These are phyloP conservation scores for Cantharis flavilabris DNA, from an alignment of 2,888 invertebrate genomes.

Conservation along the genomic window DNA sequence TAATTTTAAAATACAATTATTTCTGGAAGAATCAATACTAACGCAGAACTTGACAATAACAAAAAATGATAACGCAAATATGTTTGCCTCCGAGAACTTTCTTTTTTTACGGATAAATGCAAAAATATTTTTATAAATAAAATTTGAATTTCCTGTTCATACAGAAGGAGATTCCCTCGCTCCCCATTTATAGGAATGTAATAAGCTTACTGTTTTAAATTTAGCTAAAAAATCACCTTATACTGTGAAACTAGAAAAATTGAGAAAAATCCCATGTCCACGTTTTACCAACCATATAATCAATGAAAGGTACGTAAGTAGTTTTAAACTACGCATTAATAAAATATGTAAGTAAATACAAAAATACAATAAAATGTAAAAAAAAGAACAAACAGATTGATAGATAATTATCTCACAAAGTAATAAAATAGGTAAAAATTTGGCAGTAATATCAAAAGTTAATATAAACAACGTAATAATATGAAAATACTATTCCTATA, in stretches of 20 bases:
- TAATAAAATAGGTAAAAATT: slow-evolving; percentile 50
- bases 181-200: not conserved
- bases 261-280: not conserved
- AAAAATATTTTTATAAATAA: no score
- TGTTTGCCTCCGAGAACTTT: no score
- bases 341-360: slow-evolving; percentile 44
- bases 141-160: no score
- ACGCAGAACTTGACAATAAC: no score
- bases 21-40: no score
- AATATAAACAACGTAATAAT: slow-evolving; percentile 39
- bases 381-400: slow-evolving; percentile 46
- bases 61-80: no score
- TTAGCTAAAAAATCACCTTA: no score
- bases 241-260: no score
- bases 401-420: slow-evolving; percentile 40
- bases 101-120: no score
- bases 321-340: slow-evolving; percentile 39
- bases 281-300: not conserved
- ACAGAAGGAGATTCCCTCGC: not conserved
- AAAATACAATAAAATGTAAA: slow-evolving; percentile 46
- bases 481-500: slow-evolving; percentile 44
- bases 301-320: slow-evolving; percentile 34
- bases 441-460: slow-evolving; percentile 51
- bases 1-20: no score
- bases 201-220: not conserved